Percentiles rank a stretch among this genome's conserved stretches.
phyloP scores from a whole-genome alignment of 2,888 invertebrate species.

The Monoplex corrugatus region DNA sequence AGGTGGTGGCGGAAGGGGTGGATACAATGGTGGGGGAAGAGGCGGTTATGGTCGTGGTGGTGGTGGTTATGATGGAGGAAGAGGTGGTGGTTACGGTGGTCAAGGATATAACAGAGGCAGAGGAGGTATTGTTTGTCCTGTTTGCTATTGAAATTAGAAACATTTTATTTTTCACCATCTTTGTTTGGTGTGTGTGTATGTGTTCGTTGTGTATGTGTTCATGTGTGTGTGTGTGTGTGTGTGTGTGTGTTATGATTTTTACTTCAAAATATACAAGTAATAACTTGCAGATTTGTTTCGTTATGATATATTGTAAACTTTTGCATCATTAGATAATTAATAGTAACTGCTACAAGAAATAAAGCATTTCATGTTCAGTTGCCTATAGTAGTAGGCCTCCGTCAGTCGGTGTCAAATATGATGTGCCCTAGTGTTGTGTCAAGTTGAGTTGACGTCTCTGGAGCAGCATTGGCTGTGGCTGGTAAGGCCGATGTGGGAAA shows the following conservation, averaged over 20 bases:
- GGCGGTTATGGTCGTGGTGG: not conserved
- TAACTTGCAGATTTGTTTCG: not conserved
- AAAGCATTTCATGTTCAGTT: too few relatives aligned
- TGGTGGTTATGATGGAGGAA: not conserved
- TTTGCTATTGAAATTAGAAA: not conserved
- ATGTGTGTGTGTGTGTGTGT: not conserved
- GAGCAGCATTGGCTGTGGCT: too few relatives aligned
- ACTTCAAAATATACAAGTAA: not conserved
- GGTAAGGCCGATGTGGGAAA: too few relatives aligned
- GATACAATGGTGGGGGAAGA: not conserved
- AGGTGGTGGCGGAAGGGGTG: constrained; percentile 31
- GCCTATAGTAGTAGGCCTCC: too few relatives aligned
- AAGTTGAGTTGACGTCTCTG: too few relatives aligned
- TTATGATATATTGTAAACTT: too few relatives aligned
- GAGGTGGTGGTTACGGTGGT: constrained; percentile 40
- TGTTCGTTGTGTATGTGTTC: not conserved
- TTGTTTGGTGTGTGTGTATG: not conserved
- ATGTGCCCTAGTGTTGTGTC: too few relatives aligned
- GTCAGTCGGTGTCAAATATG: too few relatives aligned
- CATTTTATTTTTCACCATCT: not conserved
- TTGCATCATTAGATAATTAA: too few relatives aligned
- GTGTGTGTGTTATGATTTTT: not conserved
- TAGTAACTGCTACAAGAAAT: too few relatives aligned
- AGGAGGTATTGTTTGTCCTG: constrained; percentile 32
- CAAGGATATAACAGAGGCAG: constrained; percentile 48